phyloP scores from a whole-genome alignment of 2,888 invertebrate species.

The Odontocerum albicorne region DNA sequence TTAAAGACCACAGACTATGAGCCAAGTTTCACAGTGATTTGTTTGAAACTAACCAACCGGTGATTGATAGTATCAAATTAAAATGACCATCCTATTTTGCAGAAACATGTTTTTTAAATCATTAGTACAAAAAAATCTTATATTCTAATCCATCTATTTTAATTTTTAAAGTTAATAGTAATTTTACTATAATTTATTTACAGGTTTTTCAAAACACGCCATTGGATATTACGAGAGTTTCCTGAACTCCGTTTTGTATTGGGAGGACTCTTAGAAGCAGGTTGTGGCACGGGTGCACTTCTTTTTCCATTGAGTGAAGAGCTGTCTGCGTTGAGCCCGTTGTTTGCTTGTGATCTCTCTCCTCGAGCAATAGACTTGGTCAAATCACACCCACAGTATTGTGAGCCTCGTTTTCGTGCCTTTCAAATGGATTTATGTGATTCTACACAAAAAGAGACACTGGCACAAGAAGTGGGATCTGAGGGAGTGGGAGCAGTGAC shows the following conservation, averaged over 20 bases:
- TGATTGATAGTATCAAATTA: no score
- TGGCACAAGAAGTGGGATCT: constrained; percentile 42
- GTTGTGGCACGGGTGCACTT: constrained; percentile 97
- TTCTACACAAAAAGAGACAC: no score
- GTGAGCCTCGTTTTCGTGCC: constrained; percentile 63
- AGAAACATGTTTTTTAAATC: no score
- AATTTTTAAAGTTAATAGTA: not conserved
- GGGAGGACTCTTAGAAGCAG: constrained; percentile 77
- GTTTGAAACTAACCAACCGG: no score
- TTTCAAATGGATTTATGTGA: constrained; percentile 90
- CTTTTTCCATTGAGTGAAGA: constrained; percentile 88
- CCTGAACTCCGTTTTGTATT: constrained; percentile 65
- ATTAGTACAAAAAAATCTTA: no score
- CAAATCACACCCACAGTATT: constrained; percentile 57
- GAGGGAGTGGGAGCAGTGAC: constrained; percentile 77
- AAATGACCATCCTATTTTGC: no score
- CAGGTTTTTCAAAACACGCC: constrained; percentile 88
- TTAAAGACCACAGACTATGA: no score
- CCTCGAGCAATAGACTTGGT: constrained; percentile 87
- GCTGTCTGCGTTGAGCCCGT: constrained; percentile 63
- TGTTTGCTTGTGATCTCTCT: constrained; percentile 92
- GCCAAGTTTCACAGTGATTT: no score
- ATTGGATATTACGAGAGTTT: constrained; percentile 97
- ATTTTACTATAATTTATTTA: not conserved
- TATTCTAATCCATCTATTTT: not conserved